Evolutionary conservation across 2,888 invertebrate species (phyloP).

Genomic region (Polydrusus tereticollis): DNA sequence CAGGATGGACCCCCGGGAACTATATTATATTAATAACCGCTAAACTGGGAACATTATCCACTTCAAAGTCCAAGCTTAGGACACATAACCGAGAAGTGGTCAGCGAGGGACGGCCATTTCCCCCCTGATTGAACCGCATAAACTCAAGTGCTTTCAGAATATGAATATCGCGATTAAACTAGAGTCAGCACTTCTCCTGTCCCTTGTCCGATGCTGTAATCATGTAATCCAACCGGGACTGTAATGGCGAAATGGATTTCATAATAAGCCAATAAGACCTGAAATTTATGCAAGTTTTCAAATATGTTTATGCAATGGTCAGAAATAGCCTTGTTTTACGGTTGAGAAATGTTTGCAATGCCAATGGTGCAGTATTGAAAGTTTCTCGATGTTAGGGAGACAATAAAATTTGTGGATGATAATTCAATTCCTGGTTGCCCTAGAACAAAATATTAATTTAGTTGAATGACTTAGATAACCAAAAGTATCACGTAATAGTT

Average conservation of each 20-base stretch:
- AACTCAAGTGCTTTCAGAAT: constrained; percentile 32
- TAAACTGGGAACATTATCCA: constrained; percentile 35
- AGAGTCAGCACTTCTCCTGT: constrained; percentile 39
- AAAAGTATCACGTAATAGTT: too few relatives aligned
- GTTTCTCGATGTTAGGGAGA: too few relatives aligned
- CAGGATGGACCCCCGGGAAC: constrained; percentile 18
- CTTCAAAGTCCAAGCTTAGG: constrained; percentile 30
- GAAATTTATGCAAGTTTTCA: neutral
- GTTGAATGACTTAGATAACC: too few relatives aligned
- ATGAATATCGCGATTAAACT: constrained; percentile 31
- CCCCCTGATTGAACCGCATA: constrained; percentile 27
- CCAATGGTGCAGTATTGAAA: too few relatives aligned
- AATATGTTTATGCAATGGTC: too few relatives aligned
- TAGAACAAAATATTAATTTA: too few relatives aligned
- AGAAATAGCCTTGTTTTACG: too few relatives aligned
- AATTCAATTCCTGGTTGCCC: too few relatives aligned
- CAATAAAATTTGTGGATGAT: too few relatives aligned
- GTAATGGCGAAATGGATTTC: constrained; percentile 27
- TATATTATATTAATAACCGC: constrained; percentile 39
- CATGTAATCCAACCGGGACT: constrained; percentile 26
- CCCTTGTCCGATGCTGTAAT: constrained; percentile 32
- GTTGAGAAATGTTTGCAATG: too few relatives aligned
- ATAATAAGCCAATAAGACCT: neutral
- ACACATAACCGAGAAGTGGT: constrained; percentile 25
- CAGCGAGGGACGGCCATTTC: constrained; percentile 27